These are phyloP conservation scores for Odontocerum albicorne DNA, from an alignment of 2,888 invertebrate species.

Conservation along the genomic window DNA sequence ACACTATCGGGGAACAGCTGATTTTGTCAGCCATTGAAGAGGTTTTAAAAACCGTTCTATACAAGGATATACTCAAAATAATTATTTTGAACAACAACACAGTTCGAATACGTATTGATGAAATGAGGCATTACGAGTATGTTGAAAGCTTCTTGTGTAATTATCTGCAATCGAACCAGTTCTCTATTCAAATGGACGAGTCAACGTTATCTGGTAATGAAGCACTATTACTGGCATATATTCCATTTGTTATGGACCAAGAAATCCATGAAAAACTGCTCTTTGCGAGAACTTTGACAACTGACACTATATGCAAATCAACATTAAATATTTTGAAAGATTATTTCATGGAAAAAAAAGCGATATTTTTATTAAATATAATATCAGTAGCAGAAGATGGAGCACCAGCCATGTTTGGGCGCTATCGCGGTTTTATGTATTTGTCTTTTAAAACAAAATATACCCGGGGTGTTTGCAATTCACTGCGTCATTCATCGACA, in stretches of 20 bases:
- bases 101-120: constrained; percentile 41
- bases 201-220: constrained; percentile 42
- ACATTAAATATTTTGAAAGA: no score
- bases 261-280: no score
- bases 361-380: no score
- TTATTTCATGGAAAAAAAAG: no score
- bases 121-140: constrained; percentile 41
- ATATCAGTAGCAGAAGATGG: no score
- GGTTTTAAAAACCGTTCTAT: constrained; percentile 40
- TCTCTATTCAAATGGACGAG: constrained; percentile 44
- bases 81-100: constrained; percentile 42
- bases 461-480: no score
- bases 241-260: constrained; percentile 41
- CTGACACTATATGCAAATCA: no score
- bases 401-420: no score
- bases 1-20: constrained; percentile 41
- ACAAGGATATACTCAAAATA: constrained; percentile 41
- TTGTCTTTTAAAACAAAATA: no score
- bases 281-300: no score
- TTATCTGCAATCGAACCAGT: constrained; percentile 40
- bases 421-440: no score
- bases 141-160: constrained; percentile 41
- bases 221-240: constrained; percentile 42
- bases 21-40: constrained; percentile 42
- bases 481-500: no score